Percentiles rank a stretch among this genome's conserved stretches.
Evolutionary conservation across 2,888 invertebrate species (phyloP).

Genomic region (Thera britannica): DNA sequence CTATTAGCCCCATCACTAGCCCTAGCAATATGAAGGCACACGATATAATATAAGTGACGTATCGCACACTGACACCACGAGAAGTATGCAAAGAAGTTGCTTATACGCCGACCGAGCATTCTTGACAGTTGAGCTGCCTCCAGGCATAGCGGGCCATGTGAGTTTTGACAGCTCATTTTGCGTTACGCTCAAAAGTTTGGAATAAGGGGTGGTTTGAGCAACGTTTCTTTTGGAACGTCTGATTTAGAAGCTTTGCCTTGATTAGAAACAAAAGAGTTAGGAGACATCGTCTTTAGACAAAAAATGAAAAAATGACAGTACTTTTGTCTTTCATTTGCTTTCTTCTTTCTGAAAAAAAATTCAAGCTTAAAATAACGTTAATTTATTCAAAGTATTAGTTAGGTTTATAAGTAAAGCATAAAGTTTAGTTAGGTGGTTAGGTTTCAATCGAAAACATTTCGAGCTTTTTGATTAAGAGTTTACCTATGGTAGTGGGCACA

Average conservation of each 20-base stretch:
- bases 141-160: slow-evolving; percentile 48
- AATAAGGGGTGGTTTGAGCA: slow-evolving; percentile 28
- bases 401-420: no score
- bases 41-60: slow-evolving; percentile 82
- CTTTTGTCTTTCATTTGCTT: no score
- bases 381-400: no score
- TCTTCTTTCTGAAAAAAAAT: no score
- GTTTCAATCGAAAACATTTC: no score
- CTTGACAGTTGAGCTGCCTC: slow-evolving; percentile 69
- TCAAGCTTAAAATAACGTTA: no score
- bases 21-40: slow-evolving; percentile 76
- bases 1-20: slow-evolving; percentile 58
- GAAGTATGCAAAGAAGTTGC: slow-evolving; percentile 84
- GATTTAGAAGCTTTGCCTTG: slow-evolving; percentile 27
- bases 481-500: no score
- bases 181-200: slow-evolving; percentile 37
- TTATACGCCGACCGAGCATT: slow-evolving; percentile 58
- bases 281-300: not conserved
- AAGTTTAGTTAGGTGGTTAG: no score
- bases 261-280: slow-evolving; percentile 19
- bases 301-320: not conserved
- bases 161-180: slow-evolving; percentile 59
- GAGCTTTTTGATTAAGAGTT: no score
- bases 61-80: slow-evolving; percentile 82
- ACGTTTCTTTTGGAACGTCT: slow-evolving; percentile 28